phyloP scores from a whole-genome alignment of 2,113 vertebrate genomes.

The Scopus umbretta region DNA sequence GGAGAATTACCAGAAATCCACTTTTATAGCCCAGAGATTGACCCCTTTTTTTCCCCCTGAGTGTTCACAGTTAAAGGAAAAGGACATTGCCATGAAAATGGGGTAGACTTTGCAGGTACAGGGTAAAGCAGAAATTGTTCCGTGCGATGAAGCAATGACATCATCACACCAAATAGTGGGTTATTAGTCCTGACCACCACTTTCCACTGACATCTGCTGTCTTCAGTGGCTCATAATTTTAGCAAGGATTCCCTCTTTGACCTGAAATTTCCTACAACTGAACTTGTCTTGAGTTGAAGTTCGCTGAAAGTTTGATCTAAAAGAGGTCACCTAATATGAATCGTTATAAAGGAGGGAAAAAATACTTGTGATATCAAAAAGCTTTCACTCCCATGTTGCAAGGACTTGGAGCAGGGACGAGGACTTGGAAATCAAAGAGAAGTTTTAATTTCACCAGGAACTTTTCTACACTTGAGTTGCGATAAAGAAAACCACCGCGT shows the following conservation, averaged over 20 bases:
- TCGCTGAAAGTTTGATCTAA: not conserved
- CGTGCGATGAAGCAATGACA: accelerated
- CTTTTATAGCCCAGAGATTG: not conserved
- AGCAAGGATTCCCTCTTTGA: not conserved
- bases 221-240: not conserved
- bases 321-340: not conserved
- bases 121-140: not conserved
- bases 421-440: not conserved
- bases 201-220: not conserved
- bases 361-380: not conserved
- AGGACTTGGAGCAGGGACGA: not conserved
- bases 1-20: not conserved
- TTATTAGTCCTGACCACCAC: not conserved
- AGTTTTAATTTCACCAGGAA: not conserved
- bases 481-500: not conserved
- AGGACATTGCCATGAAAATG: not conserved
- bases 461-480: not conserved
- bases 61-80: accelerated
- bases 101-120: not conserved
- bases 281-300: not conserved
- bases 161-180: accelerated
- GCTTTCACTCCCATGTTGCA: not conserved
- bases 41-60: not conserved
- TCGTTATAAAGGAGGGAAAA: not conserved
- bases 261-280: not conserved